Percentiles rank a stretch among this genome's conserved stretches.
Conservation (phyloP, 1,140 invertebrate species). For the Drosophila aff. region DNA sequence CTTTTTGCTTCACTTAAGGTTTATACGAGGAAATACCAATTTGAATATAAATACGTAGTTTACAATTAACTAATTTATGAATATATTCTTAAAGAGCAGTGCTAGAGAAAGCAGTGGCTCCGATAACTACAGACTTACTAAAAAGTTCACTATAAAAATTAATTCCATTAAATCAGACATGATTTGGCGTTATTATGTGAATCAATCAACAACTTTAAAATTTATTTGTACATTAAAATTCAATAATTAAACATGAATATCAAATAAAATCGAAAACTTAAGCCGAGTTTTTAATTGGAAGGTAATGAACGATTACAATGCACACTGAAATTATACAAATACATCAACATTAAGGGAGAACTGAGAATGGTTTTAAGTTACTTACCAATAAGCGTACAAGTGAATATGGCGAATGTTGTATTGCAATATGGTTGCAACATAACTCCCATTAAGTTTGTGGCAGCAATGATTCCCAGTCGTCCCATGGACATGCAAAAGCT, state of each 20-base stretch:
- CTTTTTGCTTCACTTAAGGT: background rate
- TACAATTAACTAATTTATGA: background rate
- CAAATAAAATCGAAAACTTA: background rate
- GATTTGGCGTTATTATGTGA: background rate
- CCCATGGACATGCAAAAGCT: slow-evolving; percentile 87
- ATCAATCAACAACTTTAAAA: slow-evolving; percentile 1
- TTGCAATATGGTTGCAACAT: slow-evolving; percentile 86
- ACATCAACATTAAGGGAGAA: background rate
- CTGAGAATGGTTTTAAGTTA: background rate
- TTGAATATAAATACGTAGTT: background rate
- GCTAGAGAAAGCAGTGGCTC: too few species aligned
- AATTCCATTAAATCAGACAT: background rate
- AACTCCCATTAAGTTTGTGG: slow-evolving; percentile 86
- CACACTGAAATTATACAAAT: slow-evolving; percentile 58
- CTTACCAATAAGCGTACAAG: slow-evolving; percentile 62
- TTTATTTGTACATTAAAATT: slow-evolving; percentile 6
- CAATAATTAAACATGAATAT: background rate
- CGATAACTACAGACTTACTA: too few species aligned
- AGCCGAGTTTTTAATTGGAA: slow-evolving; percentile 65
- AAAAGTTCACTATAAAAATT: background rate
- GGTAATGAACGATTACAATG: slow-evolving; percentile 52
- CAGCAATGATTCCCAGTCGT: slow-evolving; percentile 86
- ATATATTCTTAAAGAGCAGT: too few species aligned
- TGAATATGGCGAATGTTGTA: slow-evolving; percentile 84
- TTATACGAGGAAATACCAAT: background rate